phyloP scores from a whole-genome alignment of 2,888 invertebrate genomes.

The Cynaeus angustus region DNA sequence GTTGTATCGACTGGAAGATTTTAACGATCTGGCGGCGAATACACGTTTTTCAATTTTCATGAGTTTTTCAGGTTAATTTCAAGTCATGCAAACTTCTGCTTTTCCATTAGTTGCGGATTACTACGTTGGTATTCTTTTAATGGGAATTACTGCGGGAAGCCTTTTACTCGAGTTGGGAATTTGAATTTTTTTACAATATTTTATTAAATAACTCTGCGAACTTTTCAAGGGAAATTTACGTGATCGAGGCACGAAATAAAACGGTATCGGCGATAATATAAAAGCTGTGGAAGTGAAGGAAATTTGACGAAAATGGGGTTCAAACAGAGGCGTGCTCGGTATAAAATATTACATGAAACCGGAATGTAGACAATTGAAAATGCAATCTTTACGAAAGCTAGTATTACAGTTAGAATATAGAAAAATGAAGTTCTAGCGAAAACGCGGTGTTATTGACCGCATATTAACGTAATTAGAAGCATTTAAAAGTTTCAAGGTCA shows the following conservation, averaged over 20 bases:
- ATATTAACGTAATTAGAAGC: too few relatives aligned
- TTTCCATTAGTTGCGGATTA: background rate
- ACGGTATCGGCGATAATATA: constrained; percentile 9
- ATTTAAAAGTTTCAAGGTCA: constrained; percentile 9
- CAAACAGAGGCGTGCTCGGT: too few relatives aligned
- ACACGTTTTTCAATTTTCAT: constrained; percentile 1
- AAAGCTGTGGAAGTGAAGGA: background rate
- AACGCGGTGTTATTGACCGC: too few relatives aligned
- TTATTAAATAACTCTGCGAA: constrained; percentile 5
- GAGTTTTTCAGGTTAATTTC: background rate
- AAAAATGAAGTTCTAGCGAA: too few relatives aligned
- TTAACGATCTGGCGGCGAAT: background rate
- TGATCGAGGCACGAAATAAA: constrained; percentile 8
- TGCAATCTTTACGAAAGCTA: too few relatives aligned
- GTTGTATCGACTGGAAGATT: constrained; percentile 1
- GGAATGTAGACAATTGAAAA: too few relatives aligned
- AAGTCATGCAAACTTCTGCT: constrained; percentile 8
- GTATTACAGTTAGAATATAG: too few relatives aligned
- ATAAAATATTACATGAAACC: too few relatives aligned
- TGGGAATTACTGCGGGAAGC: constrained; percentile 3
- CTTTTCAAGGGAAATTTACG: constrained; percentile 8
- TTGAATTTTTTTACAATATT: constrained; percentile 6
- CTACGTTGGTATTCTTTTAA: background rate
- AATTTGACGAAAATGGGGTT: too few relatives aligned
- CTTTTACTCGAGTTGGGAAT: background rate